Conservation (phyloP, 2,797 vertebrate species). For the Graptemys geographica region DNA sequence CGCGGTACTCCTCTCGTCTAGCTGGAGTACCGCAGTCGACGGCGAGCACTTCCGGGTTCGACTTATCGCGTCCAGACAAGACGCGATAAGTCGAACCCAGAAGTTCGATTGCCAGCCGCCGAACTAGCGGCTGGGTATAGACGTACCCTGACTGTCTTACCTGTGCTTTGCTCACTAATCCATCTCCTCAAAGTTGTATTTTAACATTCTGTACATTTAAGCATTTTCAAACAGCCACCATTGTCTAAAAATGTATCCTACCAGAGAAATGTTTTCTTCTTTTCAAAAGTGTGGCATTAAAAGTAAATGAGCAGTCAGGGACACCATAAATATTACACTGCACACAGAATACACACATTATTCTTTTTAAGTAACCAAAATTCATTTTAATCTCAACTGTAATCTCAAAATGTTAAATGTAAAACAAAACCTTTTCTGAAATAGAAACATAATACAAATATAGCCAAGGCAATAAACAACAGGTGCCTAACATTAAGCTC, state of each 20-base stretch:
- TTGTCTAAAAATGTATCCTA: background rate
- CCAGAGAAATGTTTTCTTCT: background rate
- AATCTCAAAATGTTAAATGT: background rate
- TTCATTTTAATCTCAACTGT: background rate
- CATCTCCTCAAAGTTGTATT: background rate
- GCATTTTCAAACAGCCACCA: background rate
- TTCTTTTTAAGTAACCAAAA: background rate
- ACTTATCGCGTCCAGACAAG: too few species aligned
- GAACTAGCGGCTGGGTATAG: too few species aligned
- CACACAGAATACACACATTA: background rate
- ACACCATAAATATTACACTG: background rate
- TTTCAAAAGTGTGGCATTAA: background rate
- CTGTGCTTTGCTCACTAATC: background rate
- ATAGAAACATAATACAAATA: background rate
- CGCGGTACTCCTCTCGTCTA: too few species aligned
- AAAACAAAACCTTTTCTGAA: background rate
- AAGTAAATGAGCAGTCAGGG: background rate
- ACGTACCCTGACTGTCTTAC: background rate
- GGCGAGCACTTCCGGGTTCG: too few species aligned
- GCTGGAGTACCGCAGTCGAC: too few species aligned
- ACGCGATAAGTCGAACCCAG: too few species aligned
- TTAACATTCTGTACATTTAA: background rate
- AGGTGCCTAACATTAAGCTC: background rate
- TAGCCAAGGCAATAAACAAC: background rate
- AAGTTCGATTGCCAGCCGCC: too few species aligned